Evolutionary conservation across 2,888 invertebrate genomes (phyloP).

Genomic region (Brenthis ino): DNA sequence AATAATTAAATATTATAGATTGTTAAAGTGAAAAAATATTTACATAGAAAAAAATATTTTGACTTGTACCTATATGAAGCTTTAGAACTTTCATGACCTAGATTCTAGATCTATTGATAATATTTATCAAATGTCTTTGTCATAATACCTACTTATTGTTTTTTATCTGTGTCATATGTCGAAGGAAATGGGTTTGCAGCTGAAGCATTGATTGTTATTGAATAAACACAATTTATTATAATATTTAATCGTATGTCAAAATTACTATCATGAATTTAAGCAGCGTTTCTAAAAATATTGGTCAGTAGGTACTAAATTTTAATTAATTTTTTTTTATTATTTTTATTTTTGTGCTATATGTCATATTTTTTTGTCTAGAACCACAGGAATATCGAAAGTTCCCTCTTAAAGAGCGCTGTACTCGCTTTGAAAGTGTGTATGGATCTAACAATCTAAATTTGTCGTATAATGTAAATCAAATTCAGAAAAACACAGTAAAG

Average conservation of each 20-base stretch:
- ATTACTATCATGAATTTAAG: constrained; percentile 54
- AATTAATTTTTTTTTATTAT: constrained; percentile 25
- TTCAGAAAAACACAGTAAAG: not conserved
- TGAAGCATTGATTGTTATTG: not conserved
- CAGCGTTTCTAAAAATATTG: constrained; percentile 53
- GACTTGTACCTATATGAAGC: no score
- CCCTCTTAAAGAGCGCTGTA: not conserved
- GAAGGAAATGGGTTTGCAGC: constrained; percentile 8
- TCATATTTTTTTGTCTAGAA: constrained; percentile 59
- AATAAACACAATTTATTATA: not conserved
- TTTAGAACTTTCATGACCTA: no score
- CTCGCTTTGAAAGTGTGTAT: no score
- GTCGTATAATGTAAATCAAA: not conserved
- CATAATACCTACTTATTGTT: no score
- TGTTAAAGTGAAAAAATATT: no score
- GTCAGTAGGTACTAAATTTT: constrained; percentile 45
- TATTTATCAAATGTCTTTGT: no score
- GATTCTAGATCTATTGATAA: no score
- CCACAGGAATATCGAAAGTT: constrained; percentile 55
- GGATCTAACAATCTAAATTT: not conserved
- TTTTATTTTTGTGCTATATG: constrained; percentile 40
- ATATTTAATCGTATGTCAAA: constrained; percentile 20
- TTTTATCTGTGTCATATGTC: not conserved
- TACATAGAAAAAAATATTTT: no score
- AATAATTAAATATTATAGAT: no score